Evolutionary conservation across 2,113 vertebrate species (phyloP).

Genomic region (Pseudopodoces humilis): DNA sequence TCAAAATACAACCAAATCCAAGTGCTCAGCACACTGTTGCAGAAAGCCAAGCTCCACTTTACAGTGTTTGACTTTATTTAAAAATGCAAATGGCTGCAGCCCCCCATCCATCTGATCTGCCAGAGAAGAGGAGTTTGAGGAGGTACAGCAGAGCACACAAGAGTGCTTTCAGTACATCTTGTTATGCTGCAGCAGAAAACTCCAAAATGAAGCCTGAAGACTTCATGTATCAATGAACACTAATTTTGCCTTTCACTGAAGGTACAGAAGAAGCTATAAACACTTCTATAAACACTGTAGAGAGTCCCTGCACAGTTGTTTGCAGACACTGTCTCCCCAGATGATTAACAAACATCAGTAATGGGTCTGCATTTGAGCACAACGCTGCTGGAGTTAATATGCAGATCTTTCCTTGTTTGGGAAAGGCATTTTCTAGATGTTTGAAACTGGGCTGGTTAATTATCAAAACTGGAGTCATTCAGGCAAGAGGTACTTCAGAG

Average conservation of each 20-base stretch:
- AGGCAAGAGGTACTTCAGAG: not conserved
- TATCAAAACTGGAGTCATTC: conserved; percentile 32
- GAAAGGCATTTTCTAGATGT: conserved; percentile 6
- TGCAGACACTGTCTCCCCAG: not conserved
- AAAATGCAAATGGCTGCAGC: not conserved
- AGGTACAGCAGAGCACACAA: not conserved
- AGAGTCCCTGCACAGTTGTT: not conserved
- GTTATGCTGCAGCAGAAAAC: not conserved
- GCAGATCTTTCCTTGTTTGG: not conserved
- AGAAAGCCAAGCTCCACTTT: not conserved
- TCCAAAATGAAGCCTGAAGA: not conserved
- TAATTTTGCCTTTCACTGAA: not conserved
- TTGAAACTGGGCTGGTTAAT: conserved; percentile 31
- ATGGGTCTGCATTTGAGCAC: not conserved
- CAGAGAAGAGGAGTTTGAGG: not conserved
- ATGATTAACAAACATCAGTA: not conserved
- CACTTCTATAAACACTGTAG: not conserved
- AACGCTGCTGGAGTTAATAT: not conserved
- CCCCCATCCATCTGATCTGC: not conserved
- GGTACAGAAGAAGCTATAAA: not conserved
- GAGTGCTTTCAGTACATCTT: not conserved
- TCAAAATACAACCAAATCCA: not conserved
- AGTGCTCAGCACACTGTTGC: not conserved
- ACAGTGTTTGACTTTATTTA: not conserved
- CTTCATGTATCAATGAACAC: not conserved